Evolutionary conservation across 2,888 invertebrate species (phyloP).

Genomic region (Polia nebulosa): DNA sequence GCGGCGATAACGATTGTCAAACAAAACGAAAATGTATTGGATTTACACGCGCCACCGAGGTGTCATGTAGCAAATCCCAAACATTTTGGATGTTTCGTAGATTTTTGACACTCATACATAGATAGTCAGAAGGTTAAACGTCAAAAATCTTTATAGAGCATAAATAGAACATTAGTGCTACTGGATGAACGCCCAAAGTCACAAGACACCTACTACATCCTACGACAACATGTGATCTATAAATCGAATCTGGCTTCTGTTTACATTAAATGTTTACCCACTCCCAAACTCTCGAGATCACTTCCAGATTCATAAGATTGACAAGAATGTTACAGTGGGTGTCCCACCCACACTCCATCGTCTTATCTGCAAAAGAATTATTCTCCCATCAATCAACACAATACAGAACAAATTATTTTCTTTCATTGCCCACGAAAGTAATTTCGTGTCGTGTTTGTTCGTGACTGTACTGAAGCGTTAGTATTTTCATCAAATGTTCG

Average conservation of each 20-base stretch:
- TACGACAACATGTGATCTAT: background rate
- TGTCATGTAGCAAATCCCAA: no score
- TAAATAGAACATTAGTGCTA: no score
- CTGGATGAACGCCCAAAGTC: background rate
- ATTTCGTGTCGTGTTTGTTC: conserved; percentile 27
- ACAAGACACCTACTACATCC: background rate
- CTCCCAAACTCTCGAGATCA: conserved; percentile 4
- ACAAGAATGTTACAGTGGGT: conserved; percentile 19
- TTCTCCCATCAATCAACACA: conserved; percentile 46
- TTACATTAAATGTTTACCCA: conserved; percentile 9
- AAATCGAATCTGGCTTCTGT: conserved; percentile 1
- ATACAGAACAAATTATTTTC: conserved; percentile 27
- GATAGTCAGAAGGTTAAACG: no score
- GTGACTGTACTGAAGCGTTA: conserved; percentile 45
- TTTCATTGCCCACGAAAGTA: conserved; percentile 21
- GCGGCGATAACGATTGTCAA: no score
- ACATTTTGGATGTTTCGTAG: no score
- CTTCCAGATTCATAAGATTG: conserved; percentile 21
- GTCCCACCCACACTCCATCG: conserved; percentile 12
- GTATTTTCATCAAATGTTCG: conserved; percentile 39
- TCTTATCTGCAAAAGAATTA: conserved; percentile 13
- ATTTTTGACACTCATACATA: no score
- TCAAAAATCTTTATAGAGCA: no score
- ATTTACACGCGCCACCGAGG: no score
- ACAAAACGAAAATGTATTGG: no score